These are phyloP conservation scores for Limnephilus lunatus DNA, from an alignment of 2,888 invertebrate genomes.

Conservation along the genomic window DNA sequence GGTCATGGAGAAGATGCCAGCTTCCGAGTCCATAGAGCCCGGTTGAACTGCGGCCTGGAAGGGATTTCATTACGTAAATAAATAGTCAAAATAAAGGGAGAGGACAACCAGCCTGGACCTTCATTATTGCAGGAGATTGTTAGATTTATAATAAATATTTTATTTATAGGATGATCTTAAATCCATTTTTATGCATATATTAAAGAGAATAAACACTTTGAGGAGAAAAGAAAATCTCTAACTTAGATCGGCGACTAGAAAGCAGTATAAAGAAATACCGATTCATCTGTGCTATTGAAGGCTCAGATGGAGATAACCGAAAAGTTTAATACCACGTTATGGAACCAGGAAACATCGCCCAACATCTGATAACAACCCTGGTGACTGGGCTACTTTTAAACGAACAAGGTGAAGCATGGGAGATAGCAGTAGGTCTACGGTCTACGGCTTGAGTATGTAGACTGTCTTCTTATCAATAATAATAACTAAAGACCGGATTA, in stretches of 20 bases:
- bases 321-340: too few relatives aligned
- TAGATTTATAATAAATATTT: slow-evolving; percentile 17
- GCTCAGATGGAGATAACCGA: neutral
- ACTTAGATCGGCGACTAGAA: neutral
- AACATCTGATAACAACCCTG: too few relatives aligned
- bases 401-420: neutral
- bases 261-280: neutral
- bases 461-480: too few relatives aligned
- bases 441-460: neutral
- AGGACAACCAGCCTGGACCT: slow-evolving; percentile 6
- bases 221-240: too few relatives aligned
- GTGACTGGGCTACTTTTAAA: neutral
- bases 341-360: too few relatives aligned
- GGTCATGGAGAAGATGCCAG: slow-evolving; percentile 96
- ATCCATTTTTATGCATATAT: neutral
- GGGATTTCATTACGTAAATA: slow-evolving; percentile 51
- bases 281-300: neutral
- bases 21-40: slow-evolving; percentile 99
- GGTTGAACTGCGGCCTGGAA: slow-evolving; percentile 94
- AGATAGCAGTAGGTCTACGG: neutral
- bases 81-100: neutral
- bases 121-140: neutral
- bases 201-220: too few relatives aligned
- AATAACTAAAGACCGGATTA: too few relatives aligned
- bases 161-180: neutral